phyloP scores from a whole-genome alignment of 2,888 invertebrate genomes.

The Pharmacophagus antenor region DNA sequence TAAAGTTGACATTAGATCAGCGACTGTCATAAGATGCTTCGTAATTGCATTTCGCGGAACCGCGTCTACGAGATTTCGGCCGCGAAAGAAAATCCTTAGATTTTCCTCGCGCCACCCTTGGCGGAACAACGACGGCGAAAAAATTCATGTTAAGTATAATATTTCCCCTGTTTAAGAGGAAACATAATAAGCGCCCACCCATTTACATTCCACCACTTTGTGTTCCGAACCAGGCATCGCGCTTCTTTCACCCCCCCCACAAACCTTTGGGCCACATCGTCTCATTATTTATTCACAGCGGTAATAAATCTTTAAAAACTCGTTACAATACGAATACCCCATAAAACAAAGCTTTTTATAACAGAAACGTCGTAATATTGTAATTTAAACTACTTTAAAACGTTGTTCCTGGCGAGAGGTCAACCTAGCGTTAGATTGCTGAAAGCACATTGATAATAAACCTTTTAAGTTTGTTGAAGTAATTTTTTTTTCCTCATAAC shows the following conservation, averaged over 20 bases:
- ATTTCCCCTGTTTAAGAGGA: slow-evolving; percentile 14
- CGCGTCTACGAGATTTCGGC: background rate
- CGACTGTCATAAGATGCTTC: background rate
- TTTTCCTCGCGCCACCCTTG: background rate
- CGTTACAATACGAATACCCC: slow-evolving; percentile 29
- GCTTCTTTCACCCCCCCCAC: slow-evolving; percentile 7
- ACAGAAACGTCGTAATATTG: slow-evolving; percentile 21
- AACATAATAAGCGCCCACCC: slow-evolving; percentile 16
- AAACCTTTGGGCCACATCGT: slow-evolving; percentile 15
- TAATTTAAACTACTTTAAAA: slow-evolving; percentile 28
- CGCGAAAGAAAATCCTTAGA: background rate
- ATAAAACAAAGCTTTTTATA: slow-evolving; percentile 31
- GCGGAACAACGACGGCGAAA: background rate
- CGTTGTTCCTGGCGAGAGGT: slow-evolving; percentile 16
- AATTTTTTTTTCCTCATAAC: background rate
- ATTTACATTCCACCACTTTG: slow-evolving; percentile 23
- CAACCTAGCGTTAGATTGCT: background rate
- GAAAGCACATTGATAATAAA: slow-evolving; percentile 23
- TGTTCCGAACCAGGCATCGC: slow-evolving; percentile 3
- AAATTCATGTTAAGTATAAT: slow-evolving; percentile 13
- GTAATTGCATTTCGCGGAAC: slow-evolving; percentile 9
- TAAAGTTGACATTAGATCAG: background rate
- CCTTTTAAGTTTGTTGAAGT: slow-evolving; percentile 7
- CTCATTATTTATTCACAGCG: slow-evolving; percentile 31
- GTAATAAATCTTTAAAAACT: slow-evolving; percentile 35